These are phyloP conservation scores for Plagiodera versicolora DNA, from an alignment of 2,888 invertebrate species.

Conservation along the genomic window DNA sequence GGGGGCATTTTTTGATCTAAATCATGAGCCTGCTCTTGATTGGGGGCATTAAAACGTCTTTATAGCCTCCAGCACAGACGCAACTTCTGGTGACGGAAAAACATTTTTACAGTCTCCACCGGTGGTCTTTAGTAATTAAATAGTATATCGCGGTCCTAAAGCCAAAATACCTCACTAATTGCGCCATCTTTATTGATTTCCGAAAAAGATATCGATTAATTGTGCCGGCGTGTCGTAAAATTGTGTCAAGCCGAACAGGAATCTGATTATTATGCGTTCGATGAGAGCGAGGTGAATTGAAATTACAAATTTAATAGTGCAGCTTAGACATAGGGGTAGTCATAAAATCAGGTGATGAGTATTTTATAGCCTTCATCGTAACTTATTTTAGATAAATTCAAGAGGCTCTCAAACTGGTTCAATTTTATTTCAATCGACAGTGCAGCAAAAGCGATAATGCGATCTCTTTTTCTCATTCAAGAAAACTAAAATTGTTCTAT, in stretches of 20 bases:
- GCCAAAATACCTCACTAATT: slow-evolving; percentile 42
- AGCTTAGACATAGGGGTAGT: slow-evolving; percentile 21
- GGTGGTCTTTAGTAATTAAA: slow-evolving; percentile 33
- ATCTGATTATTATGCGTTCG: slow-evolving; percentile 22
- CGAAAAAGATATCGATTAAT: slow-evolving; percentile 33
- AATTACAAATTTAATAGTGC: slow-evolving; percentile 28
- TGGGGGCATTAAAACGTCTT: not conserved
- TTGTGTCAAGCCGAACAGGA: slow-evolving; percentile 26
- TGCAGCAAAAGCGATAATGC: no score
- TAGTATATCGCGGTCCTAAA: slow-evolving; percentile 30
- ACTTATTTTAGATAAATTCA: no score
- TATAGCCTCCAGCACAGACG: not conserved
- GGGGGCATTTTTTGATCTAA: not conserved
- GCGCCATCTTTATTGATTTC: slow-evolving; percentile 40
- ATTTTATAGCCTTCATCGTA: slow-evolving; percentile 20
- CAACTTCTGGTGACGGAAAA: slow-evolving; percentile 26
- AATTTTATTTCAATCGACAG: no score
- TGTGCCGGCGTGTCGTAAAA: slow-evolving; percentile 26
- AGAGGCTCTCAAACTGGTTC: no score
- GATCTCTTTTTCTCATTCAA: no score
- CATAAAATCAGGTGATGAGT: slow-evolving; percentile 29
- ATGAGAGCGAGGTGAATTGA: slow-evolving; percentile 22
- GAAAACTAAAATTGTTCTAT: no score
- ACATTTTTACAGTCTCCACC: slow-evolving; percentile 29
- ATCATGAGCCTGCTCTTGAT: not conserved